Evolutionary conservation across 2,797 vertebrate genomes (phyloP).

Genomic region (Protosalanx chinensis): DNA sequence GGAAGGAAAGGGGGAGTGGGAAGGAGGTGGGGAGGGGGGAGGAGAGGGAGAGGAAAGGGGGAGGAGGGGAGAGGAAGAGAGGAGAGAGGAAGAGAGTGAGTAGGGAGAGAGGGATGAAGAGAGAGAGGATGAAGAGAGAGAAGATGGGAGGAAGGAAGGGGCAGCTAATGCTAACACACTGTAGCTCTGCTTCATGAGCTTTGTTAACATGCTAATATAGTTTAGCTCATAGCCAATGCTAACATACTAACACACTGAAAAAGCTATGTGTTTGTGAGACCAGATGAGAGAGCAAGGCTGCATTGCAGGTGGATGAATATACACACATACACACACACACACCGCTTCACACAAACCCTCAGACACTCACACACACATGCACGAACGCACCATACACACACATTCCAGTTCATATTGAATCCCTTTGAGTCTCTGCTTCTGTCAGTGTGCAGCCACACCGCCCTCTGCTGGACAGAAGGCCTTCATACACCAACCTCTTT

Average conservation of each 20-base stretch:
- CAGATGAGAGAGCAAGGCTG: constrained; percentile 57
- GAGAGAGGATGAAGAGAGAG: neutral
- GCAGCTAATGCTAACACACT: no score
- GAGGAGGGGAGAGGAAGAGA: neutral
- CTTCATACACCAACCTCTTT: no score
- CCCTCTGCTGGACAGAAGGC: no score
- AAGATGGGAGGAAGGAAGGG: neutral
- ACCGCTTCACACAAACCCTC: constrained; percentile 2
- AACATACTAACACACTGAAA: neutral
- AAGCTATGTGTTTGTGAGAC: constrained; percentile 16
- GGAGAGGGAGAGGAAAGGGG: neutral
- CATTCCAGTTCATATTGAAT: no score
- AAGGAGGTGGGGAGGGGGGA: neutral
- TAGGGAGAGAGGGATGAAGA: neutral
- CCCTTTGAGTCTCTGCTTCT: no score
- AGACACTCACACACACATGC: neutral
- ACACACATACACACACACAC: constrained; percentile 1
- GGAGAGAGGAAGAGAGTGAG: neutral
- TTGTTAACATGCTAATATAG: no score
- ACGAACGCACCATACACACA: neutral
- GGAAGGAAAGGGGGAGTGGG: neutral
- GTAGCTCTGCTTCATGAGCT: no score
- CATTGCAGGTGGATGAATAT: constrained; percentile 68
- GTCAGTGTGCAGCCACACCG: no score
- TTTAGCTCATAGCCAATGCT: neutral